Base-by-base conservation (phyloP, 2,797 vertebrate genomes). In the Crax fasciolata region DNA sequence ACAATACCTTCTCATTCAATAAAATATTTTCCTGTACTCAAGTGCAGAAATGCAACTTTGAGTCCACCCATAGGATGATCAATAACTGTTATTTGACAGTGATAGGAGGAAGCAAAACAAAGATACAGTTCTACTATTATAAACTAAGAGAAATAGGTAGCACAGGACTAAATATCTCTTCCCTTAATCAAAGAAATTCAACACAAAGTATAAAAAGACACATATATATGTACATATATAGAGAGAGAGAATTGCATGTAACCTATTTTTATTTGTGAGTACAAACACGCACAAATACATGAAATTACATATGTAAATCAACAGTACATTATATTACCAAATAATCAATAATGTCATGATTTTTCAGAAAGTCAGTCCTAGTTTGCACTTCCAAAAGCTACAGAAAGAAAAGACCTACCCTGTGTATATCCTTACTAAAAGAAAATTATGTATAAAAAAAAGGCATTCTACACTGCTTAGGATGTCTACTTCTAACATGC, bases 181-280 rank as follows among this genome's bases (percentile, higher is more conserved):
- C 15, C 72, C 4, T 71, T 24, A 20, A n/a, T 78, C 32, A 84
- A 15, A 89, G 7, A 68, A 88, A 79, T 75, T 86, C 2, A 83
- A 75, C 17, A 10, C 25, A 73, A 39, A 43, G 2, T 55, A 49
- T 32, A 32, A 87, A 87, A 92, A 20, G 2, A 49, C 3, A 13
- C 3, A 10, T 5, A 2, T 28, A 79, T 52, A 72, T 65, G 44
- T 28, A 18, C 2, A 68, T 43, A 11, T 6, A 55, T 17, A n/a
- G 3, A 84, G 5, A 2, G 8, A 44, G 24, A 44, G 14, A 75
- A 57, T 25, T 4, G 89, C 55, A 57, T 30, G 30, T 65, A 67
- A 48, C 0, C 1, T 55, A 59, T 67, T 44, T 73, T 30, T 41
- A 21, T 48, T 2, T 0, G 0, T 66, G 20, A 49, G 4, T 8